Conservation (phyloP, 2,797 vertebrate species). For the Limosa lapponica region DNA sequence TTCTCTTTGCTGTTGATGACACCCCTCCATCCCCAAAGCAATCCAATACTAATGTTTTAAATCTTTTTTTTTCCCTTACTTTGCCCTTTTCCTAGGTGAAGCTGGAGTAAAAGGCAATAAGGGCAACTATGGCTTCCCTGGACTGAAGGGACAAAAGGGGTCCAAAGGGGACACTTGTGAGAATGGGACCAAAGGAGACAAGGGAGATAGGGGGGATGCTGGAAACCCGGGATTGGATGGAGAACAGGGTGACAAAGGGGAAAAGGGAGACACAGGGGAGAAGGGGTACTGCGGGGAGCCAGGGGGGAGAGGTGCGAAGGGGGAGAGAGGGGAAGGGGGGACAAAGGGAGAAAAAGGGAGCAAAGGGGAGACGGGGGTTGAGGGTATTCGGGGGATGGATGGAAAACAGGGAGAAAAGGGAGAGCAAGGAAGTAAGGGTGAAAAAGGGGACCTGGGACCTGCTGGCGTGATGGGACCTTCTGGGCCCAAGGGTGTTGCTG, state of each 20-base stretch:
- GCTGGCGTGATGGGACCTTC: conserved; percentile 79
- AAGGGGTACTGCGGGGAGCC: conserved; percentile 86
- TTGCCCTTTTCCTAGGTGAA: conserved; percentile 82
- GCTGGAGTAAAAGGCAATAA: conserved; percentile 88
- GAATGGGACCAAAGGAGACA: conserved; percentile 90
- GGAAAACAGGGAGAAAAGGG: conserved; percentile 86
- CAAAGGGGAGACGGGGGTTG: conserved; percentile 84
- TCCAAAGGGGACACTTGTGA: conserved; percentile 87
- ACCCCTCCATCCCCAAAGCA: not conserved
- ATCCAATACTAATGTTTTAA: not conserved
- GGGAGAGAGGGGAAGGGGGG: conserved; percentile 86
- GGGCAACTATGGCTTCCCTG: conserved; percentile 83
- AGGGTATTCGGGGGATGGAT: conserved; percentile 81
- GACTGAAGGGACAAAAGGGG: conserved; percentile 86
- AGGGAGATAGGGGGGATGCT: conserved; percentile 85
- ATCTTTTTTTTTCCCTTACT: not conserved
- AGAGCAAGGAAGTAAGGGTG: conserved; percentile 83
- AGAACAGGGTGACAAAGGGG: conserved; percentile 80
- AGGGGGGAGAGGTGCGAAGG: conserved; percentile 86
- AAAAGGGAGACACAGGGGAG: conserved; percentile 88
- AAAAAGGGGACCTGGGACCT: conserved; percentile 85
- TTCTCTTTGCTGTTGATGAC: not conserved
- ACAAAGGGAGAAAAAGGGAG: conserved; percentile 85
- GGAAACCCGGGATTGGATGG: conserved; percentile 83
- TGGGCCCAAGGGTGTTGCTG: conserved; percentile 85